Conservation (phyloP, 2,113 vertebrate genomes). For the Lamprologus tigripictilis region DNA sequence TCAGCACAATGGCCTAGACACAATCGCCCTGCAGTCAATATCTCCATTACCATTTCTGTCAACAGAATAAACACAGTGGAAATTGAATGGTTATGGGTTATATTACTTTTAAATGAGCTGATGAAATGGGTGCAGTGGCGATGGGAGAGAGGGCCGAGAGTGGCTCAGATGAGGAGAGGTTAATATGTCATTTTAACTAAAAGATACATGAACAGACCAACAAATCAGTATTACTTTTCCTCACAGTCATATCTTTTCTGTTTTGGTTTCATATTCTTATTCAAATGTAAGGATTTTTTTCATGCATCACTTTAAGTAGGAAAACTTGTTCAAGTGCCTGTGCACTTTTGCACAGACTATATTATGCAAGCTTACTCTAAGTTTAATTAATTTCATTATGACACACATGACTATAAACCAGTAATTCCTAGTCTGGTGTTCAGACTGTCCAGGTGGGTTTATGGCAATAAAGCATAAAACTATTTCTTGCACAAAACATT, state of each 20-base stretch:
- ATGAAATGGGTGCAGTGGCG: constrained; percentile 12
- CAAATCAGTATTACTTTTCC: neutral
- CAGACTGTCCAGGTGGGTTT: neutral
- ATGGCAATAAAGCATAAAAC: neutral
- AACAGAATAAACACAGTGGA: constrained; percentile 21
- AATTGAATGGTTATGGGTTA: constrained; percentile 39
- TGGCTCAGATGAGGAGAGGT: neutral
- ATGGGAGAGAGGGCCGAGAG: neutral
- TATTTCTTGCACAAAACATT: neutral
- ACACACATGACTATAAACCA: neutral
- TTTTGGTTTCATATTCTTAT: neutral
- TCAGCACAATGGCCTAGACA: constrained; percentile 38
- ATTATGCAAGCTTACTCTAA: neutral
- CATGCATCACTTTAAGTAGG: neutral
- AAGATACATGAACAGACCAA: neutral
- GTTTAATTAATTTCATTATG: neutral
- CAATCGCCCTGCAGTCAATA: constrained; percentile 34
- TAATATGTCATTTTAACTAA: neutral
- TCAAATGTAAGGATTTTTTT: neutral
- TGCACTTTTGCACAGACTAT: neutral
- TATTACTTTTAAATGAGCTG: constrained; percentile 44
- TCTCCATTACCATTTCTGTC: constrained; percentile 36
- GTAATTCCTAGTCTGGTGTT: neutral
- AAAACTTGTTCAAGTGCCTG: neutral
- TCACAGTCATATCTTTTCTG: neutral